Evolutionary conservation across 2,797 vertebrate species (phyloP), one percentile per base, ranked within the genome.

Genomic region (Lepus oiostolus): DNA sequence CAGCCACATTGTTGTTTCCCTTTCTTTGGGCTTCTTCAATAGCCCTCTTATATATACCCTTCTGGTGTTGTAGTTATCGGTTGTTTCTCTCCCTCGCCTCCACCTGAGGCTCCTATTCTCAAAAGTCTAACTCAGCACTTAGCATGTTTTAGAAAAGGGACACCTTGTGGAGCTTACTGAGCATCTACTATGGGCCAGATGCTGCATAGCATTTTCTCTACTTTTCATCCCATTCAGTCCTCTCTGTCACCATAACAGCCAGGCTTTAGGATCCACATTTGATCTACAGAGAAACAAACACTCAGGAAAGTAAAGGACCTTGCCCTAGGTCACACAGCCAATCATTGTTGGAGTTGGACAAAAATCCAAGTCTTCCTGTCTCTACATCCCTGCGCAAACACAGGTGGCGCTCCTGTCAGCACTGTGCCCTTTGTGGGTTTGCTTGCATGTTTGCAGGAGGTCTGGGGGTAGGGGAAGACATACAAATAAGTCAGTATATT

Each of bases 391-490:
- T 22, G 38, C 7, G 47, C 30, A 90, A 62, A 54, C 16, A 38
- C 24, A 83, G 26, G 22, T 28, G 14, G 2, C 19, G 1, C 30
- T 42, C 83, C 38, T 19, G 80, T 54, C 14, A 1, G 16, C 3
- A 16, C 12, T n/a, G 0, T 6, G 3, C 11, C 38, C 30, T 71
- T 3, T 0, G 5, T 47, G 13, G 13, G 30, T 7, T 74, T 52
- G 74, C 68, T 30, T 84, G 63, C 28, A 21, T 24, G 8, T 85
- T 89, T 47, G 19, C 24, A 62, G 68, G 54, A 85, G 82, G 65
- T 74, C n/a, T 58, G 60, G 74, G 38, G 42, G 42, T 47, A 47
- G 8, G 42, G 8, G 42, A 47, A 9, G 42, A 47, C 42, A 47
- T 47, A 47, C 42, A 47, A 47, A 47, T 47, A 47, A 47, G 42